Conservation (phyloP, 2,888 invertebrate genomes). For the Drosophila yooni region DNA sequence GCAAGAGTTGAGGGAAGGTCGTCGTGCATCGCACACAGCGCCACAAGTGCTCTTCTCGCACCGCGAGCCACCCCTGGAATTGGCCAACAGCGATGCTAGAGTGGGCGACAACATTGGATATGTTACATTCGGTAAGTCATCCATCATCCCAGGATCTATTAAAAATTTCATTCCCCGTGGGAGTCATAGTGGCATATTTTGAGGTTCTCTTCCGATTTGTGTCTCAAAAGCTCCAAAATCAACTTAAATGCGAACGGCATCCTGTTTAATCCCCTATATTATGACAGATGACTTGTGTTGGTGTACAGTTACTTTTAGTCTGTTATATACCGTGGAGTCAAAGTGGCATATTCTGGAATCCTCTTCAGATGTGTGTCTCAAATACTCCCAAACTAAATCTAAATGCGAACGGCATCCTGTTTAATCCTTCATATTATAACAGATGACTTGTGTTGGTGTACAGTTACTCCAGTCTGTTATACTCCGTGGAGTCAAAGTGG, state of each 20-base stretch:
- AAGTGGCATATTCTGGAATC: slow-evolving; percentile 43
- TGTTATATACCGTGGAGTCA: slow-evolving; percentile 32
- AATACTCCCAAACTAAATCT: slow-evolving; percentile 48
- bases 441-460: slow-evolving; percentile 61
- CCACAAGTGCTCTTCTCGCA: slow-evolving; percentile 96
- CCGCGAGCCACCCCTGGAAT: slow-evolving; percentile 98
- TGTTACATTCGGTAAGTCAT: slow-evolving; percentile 96
- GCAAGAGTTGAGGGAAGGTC: slow-evolving; percentile 99
- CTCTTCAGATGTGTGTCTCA: slow-evolving; percentile 41
- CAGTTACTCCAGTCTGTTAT: slow-evolving; percentile 3
- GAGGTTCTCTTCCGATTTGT: slow-evolving; percentile 7
- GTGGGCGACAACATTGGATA: slow-evolving; percentile 99
- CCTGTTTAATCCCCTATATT: slow-evolving; percentile 34
- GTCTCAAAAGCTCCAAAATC: slow-evolving; percentile 57
- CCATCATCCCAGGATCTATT: not conserved
- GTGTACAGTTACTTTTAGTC: slow-evolving; percentile 8
- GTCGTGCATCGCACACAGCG: slow-evolving; percentile 97
- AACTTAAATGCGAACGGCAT: slow-evolving; percentile 39
- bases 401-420: slow-evolving; percentile 60
- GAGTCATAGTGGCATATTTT: slow-evolving; percentile 57
- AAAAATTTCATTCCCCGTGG: not conserved
- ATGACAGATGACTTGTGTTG: slow-evolving; percentile 52
- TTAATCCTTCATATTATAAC: slow-evolving; percentile 53
- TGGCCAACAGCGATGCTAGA: slow-evolving; percentile 96
- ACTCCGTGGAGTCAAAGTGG: slow-evolving; percentile 62